Evolutionary conservation across 2,888 invertebrate genomes (phyloP), one percentile per base, ranked within the genome.

Genomic region (Augiades crinisus): DNA sequence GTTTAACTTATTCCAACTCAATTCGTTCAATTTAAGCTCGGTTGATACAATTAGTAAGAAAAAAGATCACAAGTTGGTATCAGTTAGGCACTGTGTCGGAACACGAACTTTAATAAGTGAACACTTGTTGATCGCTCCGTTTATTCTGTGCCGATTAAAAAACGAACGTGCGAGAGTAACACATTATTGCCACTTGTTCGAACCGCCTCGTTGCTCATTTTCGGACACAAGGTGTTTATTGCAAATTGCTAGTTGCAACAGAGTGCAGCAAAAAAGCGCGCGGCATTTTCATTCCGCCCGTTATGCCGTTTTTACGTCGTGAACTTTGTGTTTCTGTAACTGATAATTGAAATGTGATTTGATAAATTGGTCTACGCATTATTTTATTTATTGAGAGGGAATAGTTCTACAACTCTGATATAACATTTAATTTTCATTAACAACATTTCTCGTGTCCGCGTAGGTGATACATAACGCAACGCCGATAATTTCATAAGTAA

Each of bases 401-500:
- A n/a, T 16, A 5, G 12, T 10, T 40, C 19, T 31, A 31, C 13
- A 21, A 13, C 1, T 27, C n/a, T 13, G 22, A 1, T 0, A 44
- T 6, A 34, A 34, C 34, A 24, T 22, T 34, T 34, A n/a, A n/a
- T 30, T 41, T 37, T 12, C 19, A 14, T 21, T 21, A 21, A 34
- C 12, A 31, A 21, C 19, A 40, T 41, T 41, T 14, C 8, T 49
- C 16, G 27, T 34, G 19, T 40, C 22, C 40, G 33, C 45, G 27
- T 8, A 43, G 34, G 40, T 47, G 30, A 58, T 44, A 56, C 47
- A 47, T 27, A 27, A 47, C 37, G 45, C 38, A 53, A 53, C 47
- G 30, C 50, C 54, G 64, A 60, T 63, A 63, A 63, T 60, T 61
- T 54, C 43, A 53, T 52, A 56, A 49, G 47, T 64, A 64, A 68